These are phyloP conservation scores for Eurytoma adleriae DNA, from an alignment of 2,888 invertebrate species.

Conservation along the genomic window DNA sequence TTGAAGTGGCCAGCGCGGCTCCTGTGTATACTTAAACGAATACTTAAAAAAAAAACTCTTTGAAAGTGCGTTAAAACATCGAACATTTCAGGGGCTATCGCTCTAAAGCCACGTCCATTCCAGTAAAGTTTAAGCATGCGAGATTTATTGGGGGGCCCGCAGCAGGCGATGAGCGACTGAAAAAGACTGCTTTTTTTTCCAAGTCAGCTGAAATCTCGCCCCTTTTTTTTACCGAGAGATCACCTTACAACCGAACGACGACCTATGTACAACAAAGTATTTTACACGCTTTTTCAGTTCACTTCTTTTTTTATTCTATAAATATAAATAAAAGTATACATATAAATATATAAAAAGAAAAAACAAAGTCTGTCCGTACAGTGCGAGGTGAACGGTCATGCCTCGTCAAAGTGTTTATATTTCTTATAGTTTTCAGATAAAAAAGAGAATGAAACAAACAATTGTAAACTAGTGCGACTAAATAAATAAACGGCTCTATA, in stretches of 20 bases:
- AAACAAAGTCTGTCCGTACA: conserved; percentile 47
- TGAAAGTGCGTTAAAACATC: conserved; percentile 52
- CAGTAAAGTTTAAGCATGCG: conserved; percentile 59
- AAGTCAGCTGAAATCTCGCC: conserved; percentile 19
- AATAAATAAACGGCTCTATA: conserved; percentile 45
- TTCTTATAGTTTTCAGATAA: conserved; percentile 40
- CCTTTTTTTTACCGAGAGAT: neutral
- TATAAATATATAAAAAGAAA: conserved; percentile 33
- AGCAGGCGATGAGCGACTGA: conserved; percentile 11
- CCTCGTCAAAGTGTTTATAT: conserved; percentile 49
- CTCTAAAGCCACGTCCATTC: conserved; percentile 63
- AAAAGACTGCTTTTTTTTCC: conserved; percentile 45
- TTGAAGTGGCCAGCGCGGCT: too few relatives aligned
- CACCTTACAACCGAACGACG: conserved; percentile 21
- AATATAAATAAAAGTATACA: conserved; percentile 25
- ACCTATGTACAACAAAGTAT: conserved; percentile 42
- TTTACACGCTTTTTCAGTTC: conserved; percentile 43
- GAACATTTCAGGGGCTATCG: conserved; percentile 55
- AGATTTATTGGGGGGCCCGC: neutral
- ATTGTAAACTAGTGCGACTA: conserved; percentile 40
- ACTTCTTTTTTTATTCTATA: conserved; percentile 17
- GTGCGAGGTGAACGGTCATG: conserved; percentile 35
- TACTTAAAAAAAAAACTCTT: conserved; percentile 34
- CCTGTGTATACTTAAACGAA: too few relatives aligned
- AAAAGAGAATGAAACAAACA: neutral